Percentiles rank a stretch among this genome's conserved stretches.
phyloP scores from a whole-genome alignment of 2,888 invertebrate genomes.

The Orgyia antiqua region DNA sequence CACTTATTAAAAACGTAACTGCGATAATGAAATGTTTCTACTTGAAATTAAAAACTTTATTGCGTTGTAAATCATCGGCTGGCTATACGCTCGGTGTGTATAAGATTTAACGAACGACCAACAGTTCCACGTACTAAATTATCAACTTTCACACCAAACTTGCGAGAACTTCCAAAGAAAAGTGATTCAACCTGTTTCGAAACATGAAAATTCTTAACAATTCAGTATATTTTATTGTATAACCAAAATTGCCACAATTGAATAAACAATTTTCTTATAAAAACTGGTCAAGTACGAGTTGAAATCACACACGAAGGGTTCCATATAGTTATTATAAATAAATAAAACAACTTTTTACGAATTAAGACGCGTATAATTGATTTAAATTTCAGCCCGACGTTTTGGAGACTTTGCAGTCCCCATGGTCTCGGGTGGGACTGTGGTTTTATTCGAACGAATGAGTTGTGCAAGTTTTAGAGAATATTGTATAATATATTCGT shows the following conservation, averaged over 20 bases:
- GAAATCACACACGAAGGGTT: too few relatives aligned
- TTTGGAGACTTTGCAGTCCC: too few relatives aligned
- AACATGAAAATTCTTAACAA: constrained; percentile 37
- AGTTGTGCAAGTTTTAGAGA: too few relatives aligned
- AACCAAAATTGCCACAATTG: constrained; percentile 20
- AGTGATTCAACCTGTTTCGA: constrained; percentile 34
- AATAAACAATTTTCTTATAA: constrained; percentile 21
- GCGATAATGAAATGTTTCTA: constrained; percentile 48
- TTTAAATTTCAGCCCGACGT: too few relatives aligned
- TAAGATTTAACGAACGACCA: constrained; percentile 35
- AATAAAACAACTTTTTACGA: too few relatives aligned
- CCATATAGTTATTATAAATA: too few relatives aligned
- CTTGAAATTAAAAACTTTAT: constrained; percentile 57
- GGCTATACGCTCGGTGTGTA: constrained; percentile 34
- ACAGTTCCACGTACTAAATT: constrained; percentile 38
- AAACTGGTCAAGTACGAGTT: constrained; percentile 15
- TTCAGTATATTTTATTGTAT: constrained; percentile 29
- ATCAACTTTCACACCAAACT: constrained; percentile 32
- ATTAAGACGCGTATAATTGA: too few relatives aligned
- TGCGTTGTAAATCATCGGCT: constrained; percentile 44
- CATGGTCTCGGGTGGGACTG: too few relatives aligned
- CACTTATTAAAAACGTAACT: constrained; percentile 54
- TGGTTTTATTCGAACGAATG: too few relatives aligned
- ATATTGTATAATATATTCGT: too few relatives aligned
- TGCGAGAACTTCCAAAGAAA: constrained; percentile 37